A percentile compares a stretch with the other conserved stretches of the same genome.
Conservation (phyloP, 2,797 vertebrate genomes). For the Eulemur coronatus region DNA sequence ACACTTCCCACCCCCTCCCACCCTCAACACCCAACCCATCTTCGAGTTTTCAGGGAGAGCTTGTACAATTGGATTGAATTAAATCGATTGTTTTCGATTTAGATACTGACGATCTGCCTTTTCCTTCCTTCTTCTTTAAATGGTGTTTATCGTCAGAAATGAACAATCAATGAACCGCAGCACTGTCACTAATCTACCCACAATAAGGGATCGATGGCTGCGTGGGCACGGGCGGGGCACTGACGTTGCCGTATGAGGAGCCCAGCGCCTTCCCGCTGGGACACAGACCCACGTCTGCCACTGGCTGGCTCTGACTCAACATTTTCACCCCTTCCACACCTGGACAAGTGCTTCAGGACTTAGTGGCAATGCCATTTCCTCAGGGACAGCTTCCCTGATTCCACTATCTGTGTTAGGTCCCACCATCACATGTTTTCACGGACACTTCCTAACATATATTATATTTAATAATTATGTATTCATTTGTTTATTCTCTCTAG, state of each 20-base stretch:
- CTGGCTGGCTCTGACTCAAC: not conserved
- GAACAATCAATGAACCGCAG: not conserved
- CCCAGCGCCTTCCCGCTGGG: not conserved
- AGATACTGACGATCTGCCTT: not conserved
- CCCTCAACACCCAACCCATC: fast-evolving
- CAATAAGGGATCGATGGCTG: not conserved
- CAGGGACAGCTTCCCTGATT: not conserved
- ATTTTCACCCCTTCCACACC: not conserved
- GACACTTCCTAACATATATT: not conserved
- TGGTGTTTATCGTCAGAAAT: not conserved
- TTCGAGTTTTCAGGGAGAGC: not conserved
- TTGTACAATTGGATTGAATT: not conserved
- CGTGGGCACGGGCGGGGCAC: not conserved
- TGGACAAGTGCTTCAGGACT: not conserved
- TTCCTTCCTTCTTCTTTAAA: not conserved
- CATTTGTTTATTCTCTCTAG: not conserved
- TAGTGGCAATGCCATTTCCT: not conserved
- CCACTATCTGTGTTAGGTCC: not conserved
- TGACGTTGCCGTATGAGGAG: not conserved
- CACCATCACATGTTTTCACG: not conserved
- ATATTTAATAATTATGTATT: not conserved
- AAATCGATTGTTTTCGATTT: not conserved
- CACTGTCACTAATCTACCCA: not conserved
- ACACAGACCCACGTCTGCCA: not conserved
- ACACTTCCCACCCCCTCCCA: fast-evolving